A percentile compares a stretch with the other conserved stretches of the same genome.
Evolutionary conservation across 2,888 invertebrate species (phyloP).

Genomic region (Autographa gamma): DNA sequence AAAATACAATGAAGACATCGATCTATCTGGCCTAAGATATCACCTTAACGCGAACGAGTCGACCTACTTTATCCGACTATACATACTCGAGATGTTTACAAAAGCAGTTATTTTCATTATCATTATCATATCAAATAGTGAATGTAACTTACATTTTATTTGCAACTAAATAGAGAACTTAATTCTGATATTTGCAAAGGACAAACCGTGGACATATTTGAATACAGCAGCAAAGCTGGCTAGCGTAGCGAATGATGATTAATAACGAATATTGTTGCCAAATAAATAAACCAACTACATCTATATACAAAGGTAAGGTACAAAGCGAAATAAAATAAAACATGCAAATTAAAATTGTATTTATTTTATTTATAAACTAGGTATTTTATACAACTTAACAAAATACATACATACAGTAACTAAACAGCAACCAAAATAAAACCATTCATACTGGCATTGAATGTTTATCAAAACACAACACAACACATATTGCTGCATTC

Average conservation of each 20-base stretch:
- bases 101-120: conserved; percentile 70
- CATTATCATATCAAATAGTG: conserved; percentile 36
- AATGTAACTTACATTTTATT: conserved; percentile 22
- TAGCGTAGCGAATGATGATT: background rate
- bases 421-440: conserved; percentile 86
- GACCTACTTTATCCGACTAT: conserved; percentile 77
- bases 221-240: conserved; percentile 3
- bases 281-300: conserved; percentile 29
- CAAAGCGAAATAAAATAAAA: conserved; percentile 78
- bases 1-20: conserved; percentile 85
- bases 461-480: conserved; percentile 32
- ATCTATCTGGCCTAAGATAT: conserved; percentile 81
- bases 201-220: background rate
- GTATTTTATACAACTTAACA: conserved; percentile 89
- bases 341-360: conserved; percentile 82
- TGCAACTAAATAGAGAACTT: conserved; percentile 19
- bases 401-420: conserved; percentile 88
- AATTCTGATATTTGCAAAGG: background rate
- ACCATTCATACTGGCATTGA: conserved; percentile 77
- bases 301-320: conserved; percentile 57
- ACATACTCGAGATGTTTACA: conserved; percentile 76
- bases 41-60: conserved; percentile 73
- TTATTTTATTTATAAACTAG: conserved; percentile 87
- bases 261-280: background rate
- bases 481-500: conserved; percentile 59